A percentile compares a stretch with the other conserved stretches of the same genome.
phyloP scores from a whole-genome alignment of 2,888 invertebrate species.

The Allophyes oxyacanthae region DNA sequence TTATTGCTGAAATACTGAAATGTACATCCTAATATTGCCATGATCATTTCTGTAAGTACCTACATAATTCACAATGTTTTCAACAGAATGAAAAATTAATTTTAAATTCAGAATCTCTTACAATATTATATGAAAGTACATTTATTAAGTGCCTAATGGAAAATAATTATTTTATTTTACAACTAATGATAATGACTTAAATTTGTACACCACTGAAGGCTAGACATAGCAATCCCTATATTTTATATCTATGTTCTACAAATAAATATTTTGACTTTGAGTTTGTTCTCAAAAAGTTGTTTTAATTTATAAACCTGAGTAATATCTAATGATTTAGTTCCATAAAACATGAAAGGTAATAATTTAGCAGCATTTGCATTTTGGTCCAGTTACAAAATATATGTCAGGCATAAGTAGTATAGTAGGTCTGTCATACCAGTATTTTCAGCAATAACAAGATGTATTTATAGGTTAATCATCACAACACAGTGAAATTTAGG shows the following conservation, averaged over 20 bases:
- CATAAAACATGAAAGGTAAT: conserved; percentile 19
- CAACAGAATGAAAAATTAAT: too few relatives aligned
- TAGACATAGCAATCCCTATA: too few relatives aligned
- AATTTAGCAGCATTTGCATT: conserved; percentile 18
- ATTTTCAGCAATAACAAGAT: conserved; percentile 28
- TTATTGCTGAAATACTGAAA: conserved; percentile 34
- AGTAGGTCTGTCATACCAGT: conserved; percentile 13
- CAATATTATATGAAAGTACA: too few relatives aligned
- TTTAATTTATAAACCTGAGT: conserved; percentile 19
- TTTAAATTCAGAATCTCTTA: too few relatives aligned
- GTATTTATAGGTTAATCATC: conserved; percentile 7
- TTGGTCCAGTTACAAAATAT: too few relatives aligned
- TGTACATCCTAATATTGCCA: conserved; percentile 4
- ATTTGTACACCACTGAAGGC: too few relatives aligned
- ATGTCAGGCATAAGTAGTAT: too few relatives aligned
- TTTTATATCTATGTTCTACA: not conserved
- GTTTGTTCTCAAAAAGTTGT: conserved; percentile 11
- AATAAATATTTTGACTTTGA: conserved; percentile 12
- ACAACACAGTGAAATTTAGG: too few relatives aligned
- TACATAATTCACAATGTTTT: too few relatives aligned
- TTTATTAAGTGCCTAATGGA: too few relatives aligned
- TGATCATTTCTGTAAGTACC: not conserved
- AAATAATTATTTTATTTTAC: too few relatives aligned
- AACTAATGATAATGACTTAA: too few relatives aligned
- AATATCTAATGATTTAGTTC: conserved; percentile 42